Base-by-base conservation (phyloP, 2,888 invertebrate species). In the Chloroclystis v-ata region DNA sequence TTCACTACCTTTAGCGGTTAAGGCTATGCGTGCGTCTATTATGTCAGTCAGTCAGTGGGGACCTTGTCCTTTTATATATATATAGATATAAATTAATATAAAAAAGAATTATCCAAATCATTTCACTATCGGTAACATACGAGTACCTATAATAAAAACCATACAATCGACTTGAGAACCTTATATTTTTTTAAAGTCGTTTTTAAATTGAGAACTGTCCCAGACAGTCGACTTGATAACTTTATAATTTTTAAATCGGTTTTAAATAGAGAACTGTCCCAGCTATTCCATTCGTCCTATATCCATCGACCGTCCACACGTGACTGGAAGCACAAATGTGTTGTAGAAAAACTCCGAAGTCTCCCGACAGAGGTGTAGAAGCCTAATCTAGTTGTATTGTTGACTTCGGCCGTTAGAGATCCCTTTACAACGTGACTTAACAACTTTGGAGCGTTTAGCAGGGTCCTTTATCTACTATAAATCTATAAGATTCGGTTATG, bases 341-440 rank as follows among this genome's bases (percentile, higher is more conserved):
- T 57, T 46, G 58, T 58, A 59, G 42, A 54, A 51, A 57, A 57
- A 57, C 47, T 51, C 45, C 20, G 47, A 40, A 59, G 54, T 55
- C 56, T 52, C 56, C 47, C 51, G 6, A 6, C 13, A n/a, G 55
- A 63, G 59, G 59, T 58, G 58, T 61, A 58, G 61, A 63, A 55
- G 59, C 62, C 61, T 62, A 60, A 66, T 65, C 63, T 56, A 66
- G 57, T 63, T 63, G 58, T 49, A 63, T 65, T 65, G 64, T 59
- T 62, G 64, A 63, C 56, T 61, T 47, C 42, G 47, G 38, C 43
- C 46, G 58, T 58, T 59, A 59, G 54, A 3, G 56, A 57, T 52
- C 54, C 47, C 52, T 57, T 55, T 47, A 48, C 12, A 43, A 39
- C 58, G 57, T 59, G 57, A 57, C 46, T 45, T 52, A 45, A 51